Percentiles rank a stretch among this genome's conserved stretches.
Conservation (phyloP, 2,113 vertebrate species). For the Anser cygnoides region DNA sequence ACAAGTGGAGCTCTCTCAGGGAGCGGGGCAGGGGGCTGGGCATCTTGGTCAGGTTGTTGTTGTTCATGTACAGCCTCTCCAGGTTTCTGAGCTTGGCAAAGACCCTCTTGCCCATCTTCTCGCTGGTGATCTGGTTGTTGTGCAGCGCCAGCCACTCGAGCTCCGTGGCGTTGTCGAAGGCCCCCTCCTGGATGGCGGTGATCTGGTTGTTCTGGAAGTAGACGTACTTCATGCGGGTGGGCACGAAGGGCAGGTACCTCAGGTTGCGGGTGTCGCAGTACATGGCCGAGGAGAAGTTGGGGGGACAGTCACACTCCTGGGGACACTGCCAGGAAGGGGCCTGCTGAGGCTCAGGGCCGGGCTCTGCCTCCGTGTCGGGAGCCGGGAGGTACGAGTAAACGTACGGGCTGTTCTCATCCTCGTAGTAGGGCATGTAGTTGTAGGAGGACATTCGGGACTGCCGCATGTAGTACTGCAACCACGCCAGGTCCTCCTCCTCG, state of each 20-base stretch:
- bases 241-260: slow-evolving; percentile 87
- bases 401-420: slow-evolving; percentile 68
- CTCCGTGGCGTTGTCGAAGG: slow-evolving; percentile 88
- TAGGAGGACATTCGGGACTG: slow-evolving; percentile 73
- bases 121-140: slow-evolving; percentile 87
- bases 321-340: slow-evolving; percentile 82
- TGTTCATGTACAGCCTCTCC: slow-evolving; percentile 90
- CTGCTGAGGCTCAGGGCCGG: slow-evolving; percentile 2
- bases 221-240: slow-evolving; percentile 90
- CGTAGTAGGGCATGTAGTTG: slow-evolving; percentile 78
- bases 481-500: slow-evolving; percentile 80
- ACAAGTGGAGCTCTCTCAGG: slow-evolving; percentile 87
- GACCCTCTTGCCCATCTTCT: slow-evolving; percentile 82
- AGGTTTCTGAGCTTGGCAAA: slow-evolving; percentile 85
- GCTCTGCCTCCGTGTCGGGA: not conserved
- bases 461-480: slow-evolving; percentile 82
- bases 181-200: slow-evolving; percentile 82
- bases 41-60: slow-evolving; percentile 91
- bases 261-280: slow-evolving; percentile 92
- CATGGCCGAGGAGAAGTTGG: slow-evolving; percentile 90
- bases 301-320: slow-evolving; percentile 91
- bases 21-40: slow-evolving; percentile 87
- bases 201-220: slow-evolving; percentile 96
- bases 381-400: slow-evolving; percentile 57
- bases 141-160: slow-evolving; percentile 94